Evolutionary conservation across 2,113 vertebrate genomes (phyloP), one percentile per base, ranked within the genome.

Genomic region (Laticauda colubrina): DNA sequence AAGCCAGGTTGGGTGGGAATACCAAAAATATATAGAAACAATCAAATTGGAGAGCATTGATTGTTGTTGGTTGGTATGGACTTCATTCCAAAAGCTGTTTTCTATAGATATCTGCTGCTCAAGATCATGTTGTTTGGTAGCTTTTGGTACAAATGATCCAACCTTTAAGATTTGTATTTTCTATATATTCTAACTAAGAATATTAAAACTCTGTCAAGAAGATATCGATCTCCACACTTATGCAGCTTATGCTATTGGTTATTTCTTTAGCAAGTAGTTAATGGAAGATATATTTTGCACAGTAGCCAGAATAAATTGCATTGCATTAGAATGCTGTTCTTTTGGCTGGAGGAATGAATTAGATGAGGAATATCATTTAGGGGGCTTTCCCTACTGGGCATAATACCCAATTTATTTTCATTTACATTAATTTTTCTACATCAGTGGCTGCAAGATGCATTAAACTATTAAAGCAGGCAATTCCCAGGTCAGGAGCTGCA

Each of bases 361-460:
- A 94, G 93, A 92, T 91, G 92, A 94, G 85, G 86, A 88, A n/a
- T n/a, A 59, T 88, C 91, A 93, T 88, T 91, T 90, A 34, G 93
- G 75, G 23, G 94, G 26, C 3, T 95, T 97, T 92, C 96, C 93
- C 89, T 96, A 29, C 34, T 88, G 90, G 39, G 55, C 89, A 93
- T 95, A 96, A 93, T 93, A 93, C 93, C 43, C 51, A 94, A 93
- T 96, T 96, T 93, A 95, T 95, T 98, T 97, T 97, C 85, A 94
- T 96, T 96, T 96, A 92, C n/a, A 53, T 96, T 96, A 95, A 93
- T 96, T 97, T 96, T 90, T 95, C 89, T 95, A 88, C 6, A 94
- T 95, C 51, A 95, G 26, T 92, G 95, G 90, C 55, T 94, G 86
- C 86, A 92, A 85, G 54, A 91, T 91, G 51, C 92, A 94, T 96